Evolutionary conservation across 2,113 vertebrate species (phyloP), one percentile per base, ranked within the genome.

Genomic region (Phrynocephalus versicolor): DNA sequence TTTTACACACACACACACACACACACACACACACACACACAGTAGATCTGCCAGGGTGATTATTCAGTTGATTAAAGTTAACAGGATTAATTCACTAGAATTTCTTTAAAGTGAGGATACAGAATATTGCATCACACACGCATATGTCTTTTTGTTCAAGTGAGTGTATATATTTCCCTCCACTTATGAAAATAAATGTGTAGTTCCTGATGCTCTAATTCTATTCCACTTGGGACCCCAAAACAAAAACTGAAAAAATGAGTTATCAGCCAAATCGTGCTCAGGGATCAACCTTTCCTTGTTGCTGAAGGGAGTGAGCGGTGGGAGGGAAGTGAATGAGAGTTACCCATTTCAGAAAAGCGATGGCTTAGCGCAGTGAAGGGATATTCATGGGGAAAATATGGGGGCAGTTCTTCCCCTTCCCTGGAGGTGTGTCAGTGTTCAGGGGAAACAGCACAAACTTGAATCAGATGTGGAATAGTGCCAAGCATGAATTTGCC

Each of bases 381-480:
- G 84, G 23, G 19, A 73, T n/a, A 21, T 74, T 55, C 58, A 74
- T 55, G 78, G 30, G 70, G 65, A 51, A 81, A 81, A 74, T 65
- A 81, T 33, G 27, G 58, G n/a, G 67, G 41, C 71, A 75, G 33
- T 45, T 55, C 23, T 67, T 67, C 37, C 51, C 35, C 57, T 35
- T 65, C 65, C 39, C 79, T 57, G 72, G 80, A 85, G 78, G 77
- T 23, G n/a, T 55, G 70, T 74, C 70, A 86, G 78, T 77, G 58
- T 82, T 39, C 55, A 39, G 8, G 74, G 64, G 85, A 78, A 87
- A 76, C 62, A 75, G 37, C 77, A 30, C 51, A 83, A 87, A 83
- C 81, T 84, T 41, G 75, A 79, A 91, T 86, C 85, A 64, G 72
- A 39, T 70, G 77, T 84, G 88, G 88, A 88, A 72, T 86, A 64